A percentile compares a stretch with the other conserved stretches of the same genome.
phyloP scores from a whole-genome alignment of 2,113 vertebrate species.

The Varanus salvator region DNA sequence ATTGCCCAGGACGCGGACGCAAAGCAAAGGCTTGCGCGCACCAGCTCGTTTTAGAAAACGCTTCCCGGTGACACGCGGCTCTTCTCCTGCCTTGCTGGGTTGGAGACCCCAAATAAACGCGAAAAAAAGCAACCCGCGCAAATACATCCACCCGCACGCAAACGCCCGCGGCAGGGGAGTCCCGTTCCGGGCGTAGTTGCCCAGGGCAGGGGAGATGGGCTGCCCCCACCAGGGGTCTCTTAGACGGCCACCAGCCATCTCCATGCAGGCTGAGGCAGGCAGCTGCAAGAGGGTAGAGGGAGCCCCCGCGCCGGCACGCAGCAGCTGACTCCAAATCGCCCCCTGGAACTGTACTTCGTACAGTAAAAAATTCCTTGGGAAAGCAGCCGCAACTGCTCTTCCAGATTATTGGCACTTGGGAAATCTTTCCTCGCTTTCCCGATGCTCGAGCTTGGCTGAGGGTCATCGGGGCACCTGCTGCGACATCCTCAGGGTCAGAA shows the following conservation, averaged over 20 bases:
- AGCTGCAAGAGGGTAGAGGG: not conserved
- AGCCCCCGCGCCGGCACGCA: not conserved
- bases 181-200: not conserved
- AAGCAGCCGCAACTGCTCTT: not conserved
- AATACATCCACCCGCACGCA: too few relatives aligned
- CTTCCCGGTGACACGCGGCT: not conserved
- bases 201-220: not conserved
- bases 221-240: not conserved
- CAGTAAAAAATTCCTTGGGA: not conserved
- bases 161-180: not conserved
- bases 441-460: not conserved
- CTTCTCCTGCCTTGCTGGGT: not conserved
- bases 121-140: not conserved
- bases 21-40: not conserved
- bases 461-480: conserved; percentile 1
- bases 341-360: not conserved
- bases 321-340: not conserved
- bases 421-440: not conserved
- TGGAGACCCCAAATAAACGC: not conserved
- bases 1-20: not conserved
- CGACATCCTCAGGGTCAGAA: not conserved
- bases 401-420: too few relatives aligned
- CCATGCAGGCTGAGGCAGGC: not conserved
- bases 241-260: not conserved
- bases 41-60: not conserved